Evolutionary conservation across 2,797 vertebrate genomes (phyloP).

Genomic region (Rhinogobio ventralis): DNA sequence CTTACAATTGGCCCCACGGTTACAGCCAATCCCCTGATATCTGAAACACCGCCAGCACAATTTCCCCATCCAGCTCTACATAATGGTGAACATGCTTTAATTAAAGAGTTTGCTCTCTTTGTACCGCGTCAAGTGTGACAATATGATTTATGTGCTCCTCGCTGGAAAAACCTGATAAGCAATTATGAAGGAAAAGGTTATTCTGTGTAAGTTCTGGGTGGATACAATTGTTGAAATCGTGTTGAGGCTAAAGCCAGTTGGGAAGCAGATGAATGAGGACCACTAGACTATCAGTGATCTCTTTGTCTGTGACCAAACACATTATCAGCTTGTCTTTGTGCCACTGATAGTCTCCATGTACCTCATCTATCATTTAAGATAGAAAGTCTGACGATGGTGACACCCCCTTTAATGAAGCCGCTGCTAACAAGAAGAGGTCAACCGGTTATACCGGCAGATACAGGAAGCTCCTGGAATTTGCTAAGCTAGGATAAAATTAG

Average conservation of each 20-base stretch:
- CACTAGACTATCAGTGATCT: constrained; percentile 30
- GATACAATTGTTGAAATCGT: constrained; percentile 31
- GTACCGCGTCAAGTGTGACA: constrained; percentile 19
- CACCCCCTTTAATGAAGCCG: constrained; percentile 39
- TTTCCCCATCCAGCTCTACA: constrained; percentile 29
- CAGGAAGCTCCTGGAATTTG: constrained; percentile 18
- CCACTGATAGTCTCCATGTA: constrained; percentile 50
- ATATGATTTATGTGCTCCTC: constrained; percentile 58
- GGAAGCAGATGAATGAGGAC: constrained; percentile 19
- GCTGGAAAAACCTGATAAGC: constrained; percentile 43
- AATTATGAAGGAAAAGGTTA: constrained; percentile 45
- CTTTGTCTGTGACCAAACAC: constrained; percentile 44
- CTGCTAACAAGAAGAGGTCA: constrained; percentile 32
- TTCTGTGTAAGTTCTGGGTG: constrained; percentile 5
- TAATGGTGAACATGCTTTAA: constrained; percentile 44
- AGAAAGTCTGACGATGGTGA: constrained; percentile 54
- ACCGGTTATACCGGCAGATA: constrained; percentile 39
- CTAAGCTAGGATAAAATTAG: constrained; percentile 24
- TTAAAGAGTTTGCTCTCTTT: constrained; percentile 39
- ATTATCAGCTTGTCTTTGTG: constrained; percentile 44
- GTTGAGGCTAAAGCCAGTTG: constrained; percentile 2
- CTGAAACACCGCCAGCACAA: neutral
- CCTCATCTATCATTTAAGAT: constrained; percentile 55
- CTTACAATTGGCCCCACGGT: constrained; percentile 26
- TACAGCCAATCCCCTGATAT: constrained; percentile 19